Evolutionary conservation across 2,888 invertebrate species (phyloP), one percentile per base, ranked within the genome.

Genomic region (Argynnis bischoffii): DNA sequence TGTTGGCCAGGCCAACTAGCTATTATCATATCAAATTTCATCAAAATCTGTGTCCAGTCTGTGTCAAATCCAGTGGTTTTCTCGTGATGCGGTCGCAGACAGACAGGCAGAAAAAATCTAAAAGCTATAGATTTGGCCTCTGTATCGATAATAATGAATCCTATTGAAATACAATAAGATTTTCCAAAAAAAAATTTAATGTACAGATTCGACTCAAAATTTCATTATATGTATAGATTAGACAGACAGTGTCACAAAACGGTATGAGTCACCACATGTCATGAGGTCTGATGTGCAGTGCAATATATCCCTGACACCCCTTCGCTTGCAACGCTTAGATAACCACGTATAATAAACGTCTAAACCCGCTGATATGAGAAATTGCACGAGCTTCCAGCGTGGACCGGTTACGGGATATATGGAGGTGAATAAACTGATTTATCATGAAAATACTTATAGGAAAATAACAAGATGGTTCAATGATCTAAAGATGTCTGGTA

Each of bases 291-390:
- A 71, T 71, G 71, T 66, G 47, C 55, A 56, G 35, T 65, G 69
- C 71, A 71, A 69, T 69, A 67, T 71, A 69, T 69, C 56, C 59
- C 64, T 59, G 70, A 56, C 70, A 71, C 46, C 66, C 67, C 66
- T 56, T 63, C 68, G 67, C 67, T 69, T 72, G 69, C 70, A 66
- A 53, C 66, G 66, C 55, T 47, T 57, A 64, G 69, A 72, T 71
- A 72, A 68, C 67, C 66, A 55, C 64, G 59, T 69, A 59, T 70
- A 71, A 73, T 70, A 73, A 71, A 69, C 69, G 71, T 73, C 70
- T 66, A 66, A 66, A 55, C 63, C 56, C 60, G 69, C 66, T 70
- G 66, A 69, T 72, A 70, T 70, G 70, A 66, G 67, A 69, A 64
- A 69, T 69, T 68, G 63, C 66, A 69, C 57, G 54, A 66, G 57